Evolutionary conservation across 2,888 invertebrate genomes (phyloP).

Genomic region (Hypolimnas misippus): DNA sequence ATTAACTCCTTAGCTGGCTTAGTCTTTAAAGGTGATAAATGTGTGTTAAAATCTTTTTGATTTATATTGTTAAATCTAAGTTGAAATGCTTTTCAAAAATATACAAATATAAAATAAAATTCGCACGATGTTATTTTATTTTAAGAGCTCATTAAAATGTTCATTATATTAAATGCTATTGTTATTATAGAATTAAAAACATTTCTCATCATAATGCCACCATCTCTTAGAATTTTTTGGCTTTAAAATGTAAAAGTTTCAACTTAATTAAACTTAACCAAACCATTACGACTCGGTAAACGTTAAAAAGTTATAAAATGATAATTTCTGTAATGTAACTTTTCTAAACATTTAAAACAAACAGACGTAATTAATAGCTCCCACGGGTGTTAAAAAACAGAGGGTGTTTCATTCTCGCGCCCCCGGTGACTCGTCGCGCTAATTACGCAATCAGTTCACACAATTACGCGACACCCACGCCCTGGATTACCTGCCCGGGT

Average conservation of each 20-base stretch:
- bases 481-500: constrained; percentile 32
- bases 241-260: no score
- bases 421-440: constrained; percentile 75
- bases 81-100: no score
- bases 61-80: background rate
- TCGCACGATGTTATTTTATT: no score
- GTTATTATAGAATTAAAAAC: no score
- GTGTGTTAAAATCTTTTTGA: constrained; percentile 10
- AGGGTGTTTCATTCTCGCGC: constrained; percentile 75
- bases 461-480: constrained; percentile 62
- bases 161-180: no score
- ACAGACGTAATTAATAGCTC: constrained; percentile 74
- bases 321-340: constrained; percentile 16
- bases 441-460: constrained; percentile 82
- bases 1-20: constrained; percentile 41
- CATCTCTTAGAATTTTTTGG: background rate
- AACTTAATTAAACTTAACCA: no score
- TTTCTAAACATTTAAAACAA: constrained; percentile 43
- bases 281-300: background rate
- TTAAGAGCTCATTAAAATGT: no score
- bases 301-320: background rate
- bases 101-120: no score
- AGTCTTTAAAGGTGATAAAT: constrained; percentile 23
- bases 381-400: constrained; percentile 72
- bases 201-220: no score